Evolutionary conservation across 53 echinoderm and acorn worm species (phyloP).

Genomic region (Luidia sarsii): DNA sequence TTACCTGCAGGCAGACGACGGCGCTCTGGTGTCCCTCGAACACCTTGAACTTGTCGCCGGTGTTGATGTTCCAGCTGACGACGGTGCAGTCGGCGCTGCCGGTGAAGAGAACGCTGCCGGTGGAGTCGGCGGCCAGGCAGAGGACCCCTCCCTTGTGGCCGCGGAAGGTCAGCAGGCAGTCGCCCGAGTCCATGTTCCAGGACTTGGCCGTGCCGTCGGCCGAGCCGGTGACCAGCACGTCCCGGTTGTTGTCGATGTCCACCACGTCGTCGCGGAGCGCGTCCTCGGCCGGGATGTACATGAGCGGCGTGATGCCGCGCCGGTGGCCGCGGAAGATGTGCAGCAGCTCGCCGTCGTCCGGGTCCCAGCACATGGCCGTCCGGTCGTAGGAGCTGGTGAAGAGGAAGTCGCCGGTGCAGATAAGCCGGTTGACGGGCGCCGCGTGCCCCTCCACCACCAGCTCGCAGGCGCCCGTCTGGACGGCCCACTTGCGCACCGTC

Average conservation of each 20-base stretch:
- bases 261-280: constrained; percentile 92
- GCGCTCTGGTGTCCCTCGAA: constrained; percentile 95
- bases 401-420: constrained; percentile 96
- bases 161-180: constrained; percentile 72
- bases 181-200: constrained; percentile 99
- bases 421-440: constrained; percentile 85
- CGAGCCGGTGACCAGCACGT: constrained; percentile 87
- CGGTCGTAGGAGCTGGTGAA: constrained; percentile 98
- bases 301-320: constrained; percentile 89
- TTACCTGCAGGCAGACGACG: constrained; percentile 92
- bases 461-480: constrained; percentile 68
- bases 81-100: constrained; percentile 89
- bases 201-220: constrained; percentile 93
- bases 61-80: constrained; percentile 91
- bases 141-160: constrained; percentile 92
- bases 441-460: constrained; percentile 87
- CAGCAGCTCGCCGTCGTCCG: constrained; percentile 95
- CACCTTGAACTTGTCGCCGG: constrained; percentile 86
- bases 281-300: constrained; percentile 99
- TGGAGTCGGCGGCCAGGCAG: constrained; percentile 84
- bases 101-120: constrained; percentile 86
- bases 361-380: constrained; percentile 99
- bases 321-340: constrained; percentile 97
- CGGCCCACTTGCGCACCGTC: constrained; percentile 88
- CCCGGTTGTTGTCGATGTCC: constrained; percentile 93